Base-by-base conservation (phyloP, 2,113 vertebrate species). In the Pelvicachromis taeniatus region DNA sequence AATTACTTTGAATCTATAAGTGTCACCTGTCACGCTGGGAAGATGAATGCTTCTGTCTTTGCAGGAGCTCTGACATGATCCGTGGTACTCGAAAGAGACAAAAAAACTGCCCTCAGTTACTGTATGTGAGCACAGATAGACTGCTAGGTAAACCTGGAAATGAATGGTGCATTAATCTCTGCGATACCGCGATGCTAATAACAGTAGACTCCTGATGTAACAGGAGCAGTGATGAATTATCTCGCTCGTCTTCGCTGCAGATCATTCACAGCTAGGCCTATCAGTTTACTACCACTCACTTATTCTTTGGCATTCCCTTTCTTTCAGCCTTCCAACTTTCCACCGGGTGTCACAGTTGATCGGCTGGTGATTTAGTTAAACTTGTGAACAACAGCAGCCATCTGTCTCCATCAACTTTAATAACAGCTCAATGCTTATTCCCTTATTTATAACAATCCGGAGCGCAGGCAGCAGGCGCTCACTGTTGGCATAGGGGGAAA, bases 371-470 rank as follows among this genome's bases (percentile, higher is more conserved):
- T 92, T 92, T 89, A 92, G 84, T 92, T 94, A 82, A 92, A 92
- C 93, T 90, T 95, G 93, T 93, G 93, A 94, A 95, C 91, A 94
- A 93, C 93, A 86, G 90, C 81, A 75, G 84, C 93, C 94, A 95
- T 95, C 93, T 95, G 94, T 96, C 93, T 95, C 92, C 86, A 94
- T 95, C 93, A 88, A 89, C 92, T 93, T 91, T 89, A 94, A 93
- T 94, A 93, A 89, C 85, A 87, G 89, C 87, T 91, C 92, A 83
- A 70, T 80, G 87, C 92, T 91, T 88, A 93, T 91, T 92, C 88
- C 85, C 82, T 90, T 95, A 94, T 93, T 94, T 88, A 91, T 91
- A 93, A 89, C 88, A 89, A 88, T 80, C 70, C 5, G 5, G 75
- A 82, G 84, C 17, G 40, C 70, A 63, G 86, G 86, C 90, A 87